Conservation (phyloP, 2,113 vertebrate species). For the Corythaeola cristata region DNA sequence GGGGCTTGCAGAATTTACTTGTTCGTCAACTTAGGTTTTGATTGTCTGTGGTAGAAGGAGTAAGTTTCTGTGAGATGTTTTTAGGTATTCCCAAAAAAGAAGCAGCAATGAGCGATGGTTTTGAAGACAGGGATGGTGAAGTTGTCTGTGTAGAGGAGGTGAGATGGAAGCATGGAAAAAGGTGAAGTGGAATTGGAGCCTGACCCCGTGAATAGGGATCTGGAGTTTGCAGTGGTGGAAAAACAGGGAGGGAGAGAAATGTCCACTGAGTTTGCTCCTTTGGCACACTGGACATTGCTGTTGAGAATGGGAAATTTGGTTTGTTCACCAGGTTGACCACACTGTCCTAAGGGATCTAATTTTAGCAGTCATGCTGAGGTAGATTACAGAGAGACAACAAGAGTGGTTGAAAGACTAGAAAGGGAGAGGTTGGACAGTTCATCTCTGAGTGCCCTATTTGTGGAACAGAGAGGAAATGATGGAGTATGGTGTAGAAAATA, state of each 20-base stretch:
- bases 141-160: background rate
- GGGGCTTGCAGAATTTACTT: background rate
- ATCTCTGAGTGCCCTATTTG: background rate
- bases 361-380: background rate
- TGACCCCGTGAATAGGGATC: fast-evolving
- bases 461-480: background rate
- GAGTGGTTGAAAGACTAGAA: background rate
- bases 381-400: background rate
- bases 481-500: background rate
- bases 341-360: background rate
- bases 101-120: background rate
- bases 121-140: background rate
- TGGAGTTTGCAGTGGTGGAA: background rate
- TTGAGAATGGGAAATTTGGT: background rate
- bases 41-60: background rate
- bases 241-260: background rate
- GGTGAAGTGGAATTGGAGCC: background rate
- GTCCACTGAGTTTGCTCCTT: background rate
- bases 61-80: background rate
- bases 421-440: background rate
- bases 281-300: background rate
- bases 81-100: background rate
- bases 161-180: background rate
- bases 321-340: background rate
- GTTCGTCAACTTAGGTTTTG: background rate